phyloP scores from a whole-genome alignment of 2,888 invertebrate species.

The Euclidia mi region DNA sequence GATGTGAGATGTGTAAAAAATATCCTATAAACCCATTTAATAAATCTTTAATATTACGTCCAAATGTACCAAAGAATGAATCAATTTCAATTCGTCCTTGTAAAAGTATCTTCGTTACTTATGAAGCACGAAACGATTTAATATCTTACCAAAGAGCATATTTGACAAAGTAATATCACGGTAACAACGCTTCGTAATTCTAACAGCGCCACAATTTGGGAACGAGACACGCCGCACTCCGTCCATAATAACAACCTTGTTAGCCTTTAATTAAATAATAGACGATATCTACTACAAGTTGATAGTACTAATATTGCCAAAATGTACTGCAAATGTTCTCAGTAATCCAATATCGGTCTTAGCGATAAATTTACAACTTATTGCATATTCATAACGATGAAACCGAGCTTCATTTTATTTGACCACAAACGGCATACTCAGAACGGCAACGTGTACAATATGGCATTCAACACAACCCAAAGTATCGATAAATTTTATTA shows the following conservation, averaged over 20 bases:
- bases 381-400: constrained; percentile 57
- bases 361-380: constrained; percentile 49
- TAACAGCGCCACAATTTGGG: constrained; percentile 23
- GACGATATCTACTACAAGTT: constrained; percentile 40
- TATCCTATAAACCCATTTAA: too few relatives aligned
- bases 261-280: constrained; percentile 48
- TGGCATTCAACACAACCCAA: not conserved
- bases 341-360: constrained; percentile 52
- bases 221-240: constrained; percentile 23
- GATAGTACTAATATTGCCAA: constrained; percentile 32
- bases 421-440: constrained; percentile 8
- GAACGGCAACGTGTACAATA: constrained; percentile 5
- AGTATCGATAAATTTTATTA: constrained; percentile 3
- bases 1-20: too few relatives aligned
- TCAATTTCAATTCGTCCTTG: too few relatives aligned
- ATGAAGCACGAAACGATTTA: constrained; percentile 4
- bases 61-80: too few relatives aligned
- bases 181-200: constrained; percentile 26
- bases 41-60: too few relatives aligned
- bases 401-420: constrained; percentile 36
- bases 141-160: constrained; percentile 4
- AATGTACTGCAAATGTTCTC: constrained; percentile 29
- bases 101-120: not conserved
- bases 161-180: constrained; percentile 16
- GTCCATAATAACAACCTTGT: constrained; percentile 46